These are phyloP conservation scores for Tipula helvola DNA, from an alignment of 2,888 invertebrate genomes.

Conservation along the genomic window DNA sequence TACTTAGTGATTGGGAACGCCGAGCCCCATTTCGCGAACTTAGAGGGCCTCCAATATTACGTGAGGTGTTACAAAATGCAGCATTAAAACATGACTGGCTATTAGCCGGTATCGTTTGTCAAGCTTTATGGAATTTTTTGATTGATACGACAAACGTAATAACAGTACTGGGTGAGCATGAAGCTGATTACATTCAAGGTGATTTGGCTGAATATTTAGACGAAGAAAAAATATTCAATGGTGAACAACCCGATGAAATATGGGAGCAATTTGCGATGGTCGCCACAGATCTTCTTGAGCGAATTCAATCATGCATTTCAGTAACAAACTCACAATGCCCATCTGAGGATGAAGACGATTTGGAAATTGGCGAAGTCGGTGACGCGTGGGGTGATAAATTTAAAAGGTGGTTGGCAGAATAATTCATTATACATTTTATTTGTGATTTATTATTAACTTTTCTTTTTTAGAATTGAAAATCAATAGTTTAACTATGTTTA, in stretches of 20 bases:
- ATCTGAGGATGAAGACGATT: constrained; percentile 17
- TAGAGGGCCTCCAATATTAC: constrained; percentile 39
- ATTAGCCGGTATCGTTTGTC: constrained; percentile 58
- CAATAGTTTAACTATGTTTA: background rate
- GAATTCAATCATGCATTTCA: constrained; percentile 26
- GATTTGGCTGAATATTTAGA: constrained; percentile 45
- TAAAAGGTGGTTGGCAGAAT: constrained; percentile 15
- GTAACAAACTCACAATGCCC: constrained; percentile 15
- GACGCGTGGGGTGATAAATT: constrained; percentile 16
- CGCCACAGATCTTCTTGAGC: constrained; percentile 57
- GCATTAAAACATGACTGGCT: constrained; percentile 52
- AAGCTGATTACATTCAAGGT: constrained; percentile 41
- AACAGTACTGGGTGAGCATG: constrained; percentile 37
- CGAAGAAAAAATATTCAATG: constrained; percentile 43
- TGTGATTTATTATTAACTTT: background rate
- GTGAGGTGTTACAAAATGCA: constrained; percentile 43
- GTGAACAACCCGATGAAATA: constrained; percentile 25
- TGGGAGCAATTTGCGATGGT: constrained; percentile 69
- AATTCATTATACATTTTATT: background rate
- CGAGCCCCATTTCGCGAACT: constrained; percentile 40
- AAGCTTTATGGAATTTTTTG: constrained; percentile 60
- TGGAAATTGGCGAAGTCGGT: background rate
- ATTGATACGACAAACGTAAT: constrained; percentile 40
- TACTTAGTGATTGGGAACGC: constrained; percentile 48
- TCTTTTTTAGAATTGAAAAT: background rate